Evolutionary conservation across 2,797 vertebrate genomes (phyloP), one percentile per base, ranked within the genome.

Genomic region (Pseudochaenichthys georgianus): DNA sequence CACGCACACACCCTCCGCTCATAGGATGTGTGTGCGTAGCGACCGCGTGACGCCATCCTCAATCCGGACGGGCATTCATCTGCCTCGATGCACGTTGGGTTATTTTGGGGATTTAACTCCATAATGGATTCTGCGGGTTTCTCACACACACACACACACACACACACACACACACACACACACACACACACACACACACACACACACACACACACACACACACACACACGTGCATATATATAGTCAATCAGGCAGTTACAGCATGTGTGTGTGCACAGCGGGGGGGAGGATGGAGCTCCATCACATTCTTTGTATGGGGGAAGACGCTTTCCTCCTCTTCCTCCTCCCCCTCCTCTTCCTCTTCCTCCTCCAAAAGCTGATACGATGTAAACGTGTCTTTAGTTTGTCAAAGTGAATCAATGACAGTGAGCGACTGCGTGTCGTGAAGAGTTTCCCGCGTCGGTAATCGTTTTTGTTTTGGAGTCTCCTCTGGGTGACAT

Each of bases 181-280:
- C n/a, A n/a, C n/a, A n/a, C n/a, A n/a, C n/a, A n/a, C n/a, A n/a
- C n/a, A n/a, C n/a, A n/a, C n/a, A n/a, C n/a, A n/a, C n/a, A n/a
- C n/a, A n/a, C n/a, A n/a, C n/a, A n/a, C n/a, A n/a, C n/a, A n/a
- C n/a, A n/a, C n/a, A n/a, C n/a, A n/a, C n/a, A n/a, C n/a, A n/a
- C n/a, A n/a, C n/a, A n/a, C n/a, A n/a, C n/a, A n/a, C n/a, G n/a
- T n/a, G n/a, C n/a, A n/a, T n/a, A n/a, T n/a, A n/a, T n/a, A n/a
- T n/a, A 77, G 79, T 84, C 78, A 84, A 80, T 89, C 82, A 84
- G 67, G 28, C 73, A 79, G 80, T 70, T 84, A 87, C 68, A 53
- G 64, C n/a, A 42, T 75, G 80, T 78, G 77, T 80, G 74, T 62
- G 67, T 78, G 72, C 76, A 17, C 48, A 34, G 77, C 46, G n/a